phyloP scores from a whole-genome alignment of 2,113 vertebrate species.

The Ceratotherium simum region DNA sequence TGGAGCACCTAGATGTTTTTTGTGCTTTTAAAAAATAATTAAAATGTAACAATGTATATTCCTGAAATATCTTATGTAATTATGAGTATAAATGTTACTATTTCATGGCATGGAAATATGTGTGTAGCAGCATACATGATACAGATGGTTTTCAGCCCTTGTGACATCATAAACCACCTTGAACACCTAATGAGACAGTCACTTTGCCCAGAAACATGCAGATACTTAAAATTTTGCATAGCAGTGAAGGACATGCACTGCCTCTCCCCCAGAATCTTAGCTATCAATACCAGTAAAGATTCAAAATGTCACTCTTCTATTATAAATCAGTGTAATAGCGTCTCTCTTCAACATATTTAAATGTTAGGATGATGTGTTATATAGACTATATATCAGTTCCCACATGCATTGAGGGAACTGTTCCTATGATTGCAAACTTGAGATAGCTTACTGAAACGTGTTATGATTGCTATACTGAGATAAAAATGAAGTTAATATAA shows the following conservation, averaged over 20 bases:
- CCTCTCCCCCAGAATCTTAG: background rate
- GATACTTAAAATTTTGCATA: background rate
- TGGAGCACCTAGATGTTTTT: background rate
- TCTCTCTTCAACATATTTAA: background rate
- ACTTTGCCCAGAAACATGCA: background rate
- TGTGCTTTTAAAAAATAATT: background rate
- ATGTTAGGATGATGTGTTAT: background rate
- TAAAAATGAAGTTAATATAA: background rate
- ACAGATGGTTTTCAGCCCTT: background rate
- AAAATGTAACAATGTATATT: background rate
- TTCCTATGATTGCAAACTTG: background rate
- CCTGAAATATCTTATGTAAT: background rate
- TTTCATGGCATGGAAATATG: background rate
- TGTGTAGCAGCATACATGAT: background rate
- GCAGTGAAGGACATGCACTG: accelerated
- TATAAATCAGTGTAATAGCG: background rate
- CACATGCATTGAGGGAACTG: background rate
- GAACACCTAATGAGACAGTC: background rate
- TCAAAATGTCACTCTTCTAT: background rate
- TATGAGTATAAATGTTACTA: background rate
- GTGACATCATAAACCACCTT: background rate
- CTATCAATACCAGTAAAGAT: background rate
- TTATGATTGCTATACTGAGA: background rate
- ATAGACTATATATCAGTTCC: background rate
- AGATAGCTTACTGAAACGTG: background rate